Conservation (phyloP, 2,113 vertebrate species). For the Plestiodon gilberti region DNA sequence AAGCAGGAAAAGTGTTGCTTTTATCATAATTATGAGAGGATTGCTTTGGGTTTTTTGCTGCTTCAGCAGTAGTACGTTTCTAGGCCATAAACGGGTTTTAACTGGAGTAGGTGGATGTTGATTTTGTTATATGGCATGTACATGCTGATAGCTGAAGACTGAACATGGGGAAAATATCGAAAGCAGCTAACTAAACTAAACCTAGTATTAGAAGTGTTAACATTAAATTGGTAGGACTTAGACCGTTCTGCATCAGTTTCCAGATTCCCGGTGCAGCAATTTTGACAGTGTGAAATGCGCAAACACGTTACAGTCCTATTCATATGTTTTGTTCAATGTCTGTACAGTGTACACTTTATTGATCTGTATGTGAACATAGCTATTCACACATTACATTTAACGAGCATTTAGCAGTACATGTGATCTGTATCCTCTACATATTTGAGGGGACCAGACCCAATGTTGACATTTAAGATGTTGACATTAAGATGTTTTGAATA, state of each 20-base stretch:
- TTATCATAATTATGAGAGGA: background rate
- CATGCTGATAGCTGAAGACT: slow-evolving; percentile 33
- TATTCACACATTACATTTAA: too few relatives aligned
- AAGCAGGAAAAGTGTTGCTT: slow-evolving; percentile 13
- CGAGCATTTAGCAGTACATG: too few relatives aligned
- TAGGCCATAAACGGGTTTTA: background rate
- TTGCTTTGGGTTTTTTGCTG: background rate
- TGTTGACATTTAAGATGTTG: too few relatives aligned
- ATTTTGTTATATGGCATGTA: background rate
- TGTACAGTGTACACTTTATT: too few relatives aligned
- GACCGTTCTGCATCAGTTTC: background rate
- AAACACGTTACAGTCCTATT: slow-evolving; percentile 21
- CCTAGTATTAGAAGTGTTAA: slow-evolving; percentile 24
- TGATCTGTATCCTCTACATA: too few relatives aligned
- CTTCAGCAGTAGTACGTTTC: slow-evolving; percentile 39
- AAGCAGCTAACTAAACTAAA: slow-evolving; percentile 4
- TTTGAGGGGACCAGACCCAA: too few relatives aligned
- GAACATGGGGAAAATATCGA: slow-evolving; percentile 34
- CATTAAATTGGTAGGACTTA: slow-evolving; percentile 35
- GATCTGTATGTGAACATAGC: too few relatives aligned
- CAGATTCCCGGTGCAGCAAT: slow-evolving; percentile 18
- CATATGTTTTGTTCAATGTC: too few relatives aligned
- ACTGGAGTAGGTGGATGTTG: background rate
- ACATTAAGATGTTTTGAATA: too few relatives aligned
- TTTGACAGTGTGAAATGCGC: background rate